Base-by-base conservation (phyloP, 2,888 invertebrate species). In the Argyra leucocephala region DNA sequence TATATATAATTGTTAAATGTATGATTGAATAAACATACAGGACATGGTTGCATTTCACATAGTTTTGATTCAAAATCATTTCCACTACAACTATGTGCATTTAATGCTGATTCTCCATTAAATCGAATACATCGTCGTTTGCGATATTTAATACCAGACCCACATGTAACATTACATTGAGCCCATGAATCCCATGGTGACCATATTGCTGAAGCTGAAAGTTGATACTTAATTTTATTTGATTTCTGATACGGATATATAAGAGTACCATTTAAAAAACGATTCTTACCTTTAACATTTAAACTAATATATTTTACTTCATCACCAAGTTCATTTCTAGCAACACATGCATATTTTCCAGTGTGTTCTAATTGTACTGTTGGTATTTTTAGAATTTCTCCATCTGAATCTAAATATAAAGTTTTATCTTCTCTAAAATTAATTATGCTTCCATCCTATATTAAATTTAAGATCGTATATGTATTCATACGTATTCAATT, bases 31-130 rank as follows among this genome's bases (percentile, higher is more conserved):
- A 31, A 31, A 24, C 9, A 22, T 31, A 61, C 85, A 74, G 85
- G 83, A 76, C 91, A 92, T 63, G 85, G 83, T 60, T 83, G 80
- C 79, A 84, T 85, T 72, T 90, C 85, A 74, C 91, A 91, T 57
- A 85, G 82, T 67, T 88, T 85, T 65, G 86, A 82, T 67, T 88
- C 86, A 1, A 85, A 77, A 0, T 85, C 83, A 0, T 85, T 83
- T 1, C 88, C 88, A 31, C 83, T 82, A 74, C 89, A 89, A 21
- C 6, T n/a, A 23, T 66, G 62, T 37, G 61, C 62, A 57, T 66
- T 37, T 1, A 23, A 60, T 7, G 66, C 60, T 15, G 58, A 48
- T 22, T 63, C 22, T 3, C 69, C 68, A 57, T 69, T 69, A 36
- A 65, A 57, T 15, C 67, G 57, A 21, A 67, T 64, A 70, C 80